Evolutionary conservation across 2,113 vertebrate genomes (phyloP).

Genomic region (Xyrauchen texanus): DNA sequence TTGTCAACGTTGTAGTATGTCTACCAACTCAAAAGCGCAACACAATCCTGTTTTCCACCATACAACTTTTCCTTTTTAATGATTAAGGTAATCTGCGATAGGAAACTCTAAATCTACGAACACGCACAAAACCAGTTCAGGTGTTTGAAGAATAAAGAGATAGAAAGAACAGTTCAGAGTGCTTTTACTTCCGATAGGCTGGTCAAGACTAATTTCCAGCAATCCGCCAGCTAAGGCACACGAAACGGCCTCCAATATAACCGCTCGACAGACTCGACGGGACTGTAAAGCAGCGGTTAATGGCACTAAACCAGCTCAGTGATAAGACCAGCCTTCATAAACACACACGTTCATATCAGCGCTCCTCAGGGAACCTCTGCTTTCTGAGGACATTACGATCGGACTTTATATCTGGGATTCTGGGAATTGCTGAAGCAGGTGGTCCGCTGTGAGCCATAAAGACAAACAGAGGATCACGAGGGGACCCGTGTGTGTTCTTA

Average conservation of each 20-base stretch:
- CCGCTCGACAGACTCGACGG: conserved; percentile 15
- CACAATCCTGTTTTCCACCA: too few species aligned
- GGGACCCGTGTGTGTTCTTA: not conserved
- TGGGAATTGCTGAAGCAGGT: conserved; percentile 17
- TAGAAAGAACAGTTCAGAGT: conserved; percentile 3
- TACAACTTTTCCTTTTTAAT: too few species aligned
- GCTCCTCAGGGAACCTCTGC: conserved; percentile 21
- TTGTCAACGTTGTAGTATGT: too few species aligned
- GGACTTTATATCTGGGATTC: conserved; percentile 21
- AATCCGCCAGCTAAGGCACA: conserved; percentile 13
- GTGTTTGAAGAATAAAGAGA: too few species aligned
- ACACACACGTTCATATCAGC: conserved; percentile 40
- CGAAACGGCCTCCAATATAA: conserved; percentile 14
- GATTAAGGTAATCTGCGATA: too few species aligned
- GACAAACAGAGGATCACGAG: conserved; percentile 12
- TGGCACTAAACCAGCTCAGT: conserved; percentile 49
- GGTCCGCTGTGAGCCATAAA: not conserved
- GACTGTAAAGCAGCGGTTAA: conserved; percentile 29
- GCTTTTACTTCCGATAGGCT: not conserved
- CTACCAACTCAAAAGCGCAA: too few species aligned
- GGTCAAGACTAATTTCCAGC: conserved; percentile 25
- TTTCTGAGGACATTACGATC: conserved; percentile 37
- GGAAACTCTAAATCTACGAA: too few species aligned
- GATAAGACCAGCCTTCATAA: conserved; percentile 36
- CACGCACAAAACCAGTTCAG: not conserved